Evolutionary conservation across 2,113 vertebrate species (phyloP).

Genomic region (Camarhynchus parvulus): DNA sequence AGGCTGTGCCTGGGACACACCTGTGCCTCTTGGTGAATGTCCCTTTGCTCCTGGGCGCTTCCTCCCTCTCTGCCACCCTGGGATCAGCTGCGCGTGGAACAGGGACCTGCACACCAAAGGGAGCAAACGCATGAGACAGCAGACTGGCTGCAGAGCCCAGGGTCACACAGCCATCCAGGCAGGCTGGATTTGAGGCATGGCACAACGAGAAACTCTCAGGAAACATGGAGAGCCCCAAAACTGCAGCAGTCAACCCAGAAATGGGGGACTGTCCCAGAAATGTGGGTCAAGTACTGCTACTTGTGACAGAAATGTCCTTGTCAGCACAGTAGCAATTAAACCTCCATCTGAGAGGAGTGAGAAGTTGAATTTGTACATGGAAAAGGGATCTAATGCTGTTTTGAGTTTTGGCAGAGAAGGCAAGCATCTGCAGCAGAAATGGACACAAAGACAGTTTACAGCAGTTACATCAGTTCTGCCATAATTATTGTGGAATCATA

Average conservation of each 20-base stretch:
- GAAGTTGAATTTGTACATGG: neutral
- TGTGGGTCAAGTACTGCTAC: neutral
- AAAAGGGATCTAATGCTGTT: neutral
- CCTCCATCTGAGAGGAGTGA: neutral
- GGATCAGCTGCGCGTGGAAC: fast-evolving
- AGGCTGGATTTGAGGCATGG: neutral
- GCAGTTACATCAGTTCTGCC: neutral
- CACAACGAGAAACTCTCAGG: neutral
- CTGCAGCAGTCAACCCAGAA: neutral
- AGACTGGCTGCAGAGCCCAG: neutral
- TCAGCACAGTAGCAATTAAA: neutral
- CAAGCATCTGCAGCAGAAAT: neutral
- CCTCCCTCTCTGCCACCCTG: neutral
- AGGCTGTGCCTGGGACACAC: neutral
- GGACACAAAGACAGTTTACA: neutral
- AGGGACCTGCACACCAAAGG: neutral
- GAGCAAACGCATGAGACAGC: neutral
- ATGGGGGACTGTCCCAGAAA: neutral
- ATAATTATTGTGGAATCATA: neutral
- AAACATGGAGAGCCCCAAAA: neutral
- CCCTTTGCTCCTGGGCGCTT: fast-evolving
- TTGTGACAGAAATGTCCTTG: neutral
- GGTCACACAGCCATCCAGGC: neutral
- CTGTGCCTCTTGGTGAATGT: neutral
- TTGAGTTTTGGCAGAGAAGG: neutral